phyloP scores from a whole-genome alignment of 1,140 invertebrate genomes.

The Polypedilum vanderplanki region DNA sequence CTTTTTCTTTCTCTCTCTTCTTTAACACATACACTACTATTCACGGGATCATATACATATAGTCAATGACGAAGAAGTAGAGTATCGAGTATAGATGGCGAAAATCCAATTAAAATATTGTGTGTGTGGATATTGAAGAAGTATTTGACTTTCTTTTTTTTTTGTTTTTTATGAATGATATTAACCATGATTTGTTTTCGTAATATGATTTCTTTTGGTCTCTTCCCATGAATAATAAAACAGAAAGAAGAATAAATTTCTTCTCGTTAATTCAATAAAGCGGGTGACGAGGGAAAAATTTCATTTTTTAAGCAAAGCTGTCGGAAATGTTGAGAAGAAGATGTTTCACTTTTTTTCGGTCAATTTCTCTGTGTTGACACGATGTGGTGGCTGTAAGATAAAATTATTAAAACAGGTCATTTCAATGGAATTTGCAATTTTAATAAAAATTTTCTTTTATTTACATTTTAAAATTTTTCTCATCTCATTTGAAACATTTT shows the following conservation, averaged over 20 bases:
- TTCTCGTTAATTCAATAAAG: neutral
- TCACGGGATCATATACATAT: too few species aligned
- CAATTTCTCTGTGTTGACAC: too few species aligned
- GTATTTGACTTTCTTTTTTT: constrained; percentile 19
- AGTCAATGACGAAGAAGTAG: too few species aligned
- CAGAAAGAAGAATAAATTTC: neutral
- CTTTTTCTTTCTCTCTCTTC: neutral
- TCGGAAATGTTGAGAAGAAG: neutral
- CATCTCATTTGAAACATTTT: neutral
- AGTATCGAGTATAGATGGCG: neutral
- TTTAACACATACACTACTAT: too few species aligned
- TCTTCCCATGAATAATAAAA: neutral
- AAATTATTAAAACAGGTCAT: too few species aligned
- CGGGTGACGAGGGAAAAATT: too few species aligned
- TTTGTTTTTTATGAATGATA: neutral
- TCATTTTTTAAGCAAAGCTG: too few species aligned
- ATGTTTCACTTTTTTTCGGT: neutral
- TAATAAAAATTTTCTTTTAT: constrained; percentile 14
- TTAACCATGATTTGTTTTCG: constrained; percentile 13
- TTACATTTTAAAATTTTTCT: neutral
- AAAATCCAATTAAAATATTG: constrained; percentile 8
- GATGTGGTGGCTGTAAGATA: too few species aligned
- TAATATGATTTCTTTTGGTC: neutral
- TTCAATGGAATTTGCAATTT: neutral
- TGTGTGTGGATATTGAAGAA: neutral